These are phyloP conservation scores for Cherax quadricarinatus DNA, from an alignment of 1,140 invertebrate genomes.

Conservation along the genomic window DNA sequence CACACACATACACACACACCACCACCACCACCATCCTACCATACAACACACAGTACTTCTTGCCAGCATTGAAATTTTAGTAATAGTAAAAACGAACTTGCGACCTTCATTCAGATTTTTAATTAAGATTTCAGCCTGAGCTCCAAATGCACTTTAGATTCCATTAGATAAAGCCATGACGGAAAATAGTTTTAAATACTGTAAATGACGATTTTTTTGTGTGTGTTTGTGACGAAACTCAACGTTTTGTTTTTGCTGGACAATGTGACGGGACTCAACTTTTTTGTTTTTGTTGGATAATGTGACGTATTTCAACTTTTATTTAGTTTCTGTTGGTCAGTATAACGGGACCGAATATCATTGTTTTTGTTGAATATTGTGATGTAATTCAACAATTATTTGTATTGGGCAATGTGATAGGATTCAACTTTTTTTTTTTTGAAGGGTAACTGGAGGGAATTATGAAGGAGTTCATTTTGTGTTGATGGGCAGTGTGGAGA, in stretches of 20 bases:
- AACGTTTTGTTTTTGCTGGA: not conserved
- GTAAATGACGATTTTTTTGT: not conserved
- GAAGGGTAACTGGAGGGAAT: too few species aligned
- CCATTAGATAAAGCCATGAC: constrained; percentile 26
- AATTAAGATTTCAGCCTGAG: constrained; percentile 44
- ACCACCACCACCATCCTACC: not conserved
- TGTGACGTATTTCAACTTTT: too few species aligned
- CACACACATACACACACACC: not conserved
- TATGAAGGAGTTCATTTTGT: too few species aligned
- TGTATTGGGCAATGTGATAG: too few species aligned
- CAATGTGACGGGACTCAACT: not conserved
- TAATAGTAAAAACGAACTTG: constrained; percentile 44
- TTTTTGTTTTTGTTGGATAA: too few species aligned
- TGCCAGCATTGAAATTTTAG: constrained; percentile 36
- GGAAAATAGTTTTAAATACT: not conserved
- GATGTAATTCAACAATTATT: too few species aligned
- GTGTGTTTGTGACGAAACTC: not conserved
- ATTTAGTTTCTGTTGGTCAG: too few species aligned
- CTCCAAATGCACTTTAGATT: constrained; percentile 35
- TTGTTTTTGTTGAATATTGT: too few species aligned
- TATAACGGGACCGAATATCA: too few species aligned
- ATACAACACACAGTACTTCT: constrained; percentile 6
- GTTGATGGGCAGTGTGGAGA: too few species aligned
- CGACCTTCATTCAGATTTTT: constrained; percentile 41
- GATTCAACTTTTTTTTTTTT: too few species aligned